phyloP scores from a whole-genome alignment of 2,888 invertebrate genomes.

The Dryobotodes eremita region DNA sequence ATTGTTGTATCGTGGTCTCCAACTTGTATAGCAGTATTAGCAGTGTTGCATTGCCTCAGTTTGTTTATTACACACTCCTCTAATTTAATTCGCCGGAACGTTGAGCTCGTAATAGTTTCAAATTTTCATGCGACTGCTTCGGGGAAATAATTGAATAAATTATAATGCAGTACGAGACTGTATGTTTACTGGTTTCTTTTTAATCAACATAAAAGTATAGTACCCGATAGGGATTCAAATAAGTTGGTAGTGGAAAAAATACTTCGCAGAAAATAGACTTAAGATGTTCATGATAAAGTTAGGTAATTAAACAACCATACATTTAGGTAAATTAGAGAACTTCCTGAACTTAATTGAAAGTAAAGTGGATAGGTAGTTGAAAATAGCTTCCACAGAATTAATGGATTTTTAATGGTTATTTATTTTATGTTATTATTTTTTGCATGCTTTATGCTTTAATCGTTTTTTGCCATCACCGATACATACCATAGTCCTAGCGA shows the following conservation, averaged over 20 bases:
- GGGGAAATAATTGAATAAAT: conserved; percentile 42
- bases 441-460: neutral
- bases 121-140: conserved; percentile 46
- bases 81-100: conserved; percentile 46
- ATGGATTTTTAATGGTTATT: neutral
- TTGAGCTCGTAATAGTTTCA: conserved; percentile 43
- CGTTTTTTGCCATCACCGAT: neutral
- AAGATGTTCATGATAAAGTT: neutral
- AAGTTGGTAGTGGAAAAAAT: neutral
- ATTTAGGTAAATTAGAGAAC: neutral
- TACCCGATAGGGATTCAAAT: neutral
- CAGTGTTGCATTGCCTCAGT: conserved; percentile 10
- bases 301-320: neutral
- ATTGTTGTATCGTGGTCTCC: too few species aligned
- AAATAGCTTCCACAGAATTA: neutral
- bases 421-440: neutral
- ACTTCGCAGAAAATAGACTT: neutral
- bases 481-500: too few species aligned
- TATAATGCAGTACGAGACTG: conserved; percentile 17
- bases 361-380: neutral
- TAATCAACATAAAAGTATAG: conserved; percentile 27
- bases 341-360: neutral
- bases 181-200: conserved; percentile 30
- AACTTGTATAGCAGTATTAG: neutral
- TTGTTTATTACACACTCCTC: conserved; percentile 33